A percentile compares a stretch with the other conserved stretches of the same genome.
Conservation (phyloP, 2,113 vertebrate genomes). For the Cromileptes altivelis region DNA sequence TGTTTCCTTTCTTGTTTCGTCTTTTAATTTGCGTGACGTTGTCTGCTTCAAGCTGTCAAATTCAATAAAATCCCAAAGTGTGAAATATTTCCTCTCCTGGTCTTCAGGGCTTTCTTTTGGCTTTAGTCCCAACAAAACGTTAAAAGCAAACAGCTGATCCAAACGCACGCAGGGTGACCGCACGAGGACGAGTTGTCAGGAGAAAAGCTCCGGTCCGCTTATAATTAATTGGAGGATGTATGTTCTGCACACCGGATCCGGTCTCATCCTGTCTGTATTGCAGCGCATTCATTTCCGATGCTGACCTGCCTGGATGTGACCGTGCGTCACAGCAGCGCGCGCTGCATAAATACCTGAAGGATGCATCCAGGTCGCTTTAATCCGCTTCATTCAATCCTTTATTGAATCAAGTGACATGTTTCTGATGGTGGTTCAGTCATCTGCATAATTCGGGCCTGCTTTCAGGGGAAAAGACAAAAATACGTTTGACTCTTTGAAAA, state of each 20-base stretch:
- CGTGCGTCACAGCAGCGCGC: constrained; percentile 56
- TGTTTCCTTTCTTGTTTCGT: neutral
- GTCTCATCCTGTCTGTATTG: constrained; percentile 40
- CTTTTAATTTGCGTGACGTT: neutral
- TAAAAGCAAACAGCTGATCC: neutral
- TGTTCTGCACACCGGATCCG: constrained; percentile 22
- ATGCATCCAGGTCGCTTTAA: too few species aligned
- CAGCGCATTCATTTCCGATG: constrained; percentile 25
- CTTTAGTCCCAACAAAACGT: neutral
- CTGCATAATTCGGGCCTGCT: too few species aligned
- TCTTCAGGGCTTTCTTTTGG: neutral
- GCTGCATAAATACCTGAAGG: neutral
- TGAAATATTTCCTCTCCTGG: neutral
- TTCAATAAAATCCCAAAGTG: constrained; percentile 17
- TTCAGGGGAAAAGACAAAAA: too few species aligned
- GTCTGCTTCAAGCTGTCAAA: neutral
- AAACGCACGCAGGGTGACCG: neutral
- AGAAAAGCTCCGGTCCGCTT: neutral
- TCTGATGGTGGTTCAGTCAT: too few species aligned
- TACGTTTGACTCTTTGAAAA: too few species aligned
- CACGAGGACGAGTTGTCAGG: neutral
- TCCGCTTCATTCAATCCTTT: too few species aligned
- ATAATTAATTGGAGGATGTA: neutral
- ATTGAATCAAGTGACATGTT: too few species aligned
- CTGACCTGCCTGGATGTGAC: constrained; percentile 37